A percentile compares a stretch with the other conserved stretches of the same genome.
phyloP scores from a whole-genome alignment of 2,797 vertebrate genomes.

The Betta splendens region DNA sequence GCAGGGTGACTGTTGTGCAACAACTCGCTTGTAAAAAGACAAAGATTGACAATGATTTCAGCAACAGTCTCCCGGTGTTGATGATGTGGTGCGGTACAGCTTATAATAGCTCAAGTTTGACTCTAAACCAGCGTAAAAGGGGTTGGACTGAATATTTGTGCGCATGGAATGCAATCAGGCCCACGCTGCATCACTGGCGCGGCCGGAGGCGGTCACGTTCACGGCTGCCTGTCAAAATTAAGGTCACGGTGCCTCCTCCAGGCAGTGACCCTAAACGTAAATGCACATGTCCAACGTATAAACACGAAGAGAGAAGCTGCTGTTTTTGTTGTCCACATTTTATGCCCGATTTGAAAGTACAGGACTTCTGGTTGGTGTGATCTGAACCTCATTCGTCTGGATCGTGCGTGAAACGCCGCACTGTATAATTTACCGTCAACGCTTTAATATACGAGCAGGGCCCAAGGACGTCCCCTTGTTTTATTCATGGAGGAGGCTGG shows the following conservation, averaged over 20 bases:
- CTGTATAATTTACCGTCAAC: conserved; percentile 15
- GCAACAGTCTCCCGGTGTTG: too few species aligned
- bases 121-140: too few species aligned
- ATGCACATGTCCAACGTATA: conserved; percentile 30
- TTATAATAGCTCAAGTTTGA: too few species aligned
- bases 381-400: conserved; percentile 6
- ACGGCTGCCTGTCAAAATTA: conserved; percentile 67
- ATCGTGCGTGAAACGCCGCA: not conserved
- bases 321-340: conserved; percentile 14
- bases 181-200: conserved; percentile 63
- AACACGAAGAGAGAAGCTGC: conserved; percentile 19
- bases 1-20: too few species aligned
- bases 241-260: conserved; percentile 32
- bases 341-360: not conserved
- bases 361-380: too few species aligned
- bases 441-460: not conserved
- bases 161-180: conserved; percentile 45
- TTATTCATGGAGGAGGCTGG: not conserved
- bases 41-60: too few species aligned
- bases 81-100: too few species aligned
- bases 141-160: too few species aligned
- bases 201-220: conserved; percentile 51
- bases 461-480: not conserved
- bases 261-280: conserved; percentile 41
- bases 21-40: too few species aligned